Evolutionary conservation across 2,888 invertebrate genomes (phyloP).

Genomic region (Oxytorus armatus): DNA sequence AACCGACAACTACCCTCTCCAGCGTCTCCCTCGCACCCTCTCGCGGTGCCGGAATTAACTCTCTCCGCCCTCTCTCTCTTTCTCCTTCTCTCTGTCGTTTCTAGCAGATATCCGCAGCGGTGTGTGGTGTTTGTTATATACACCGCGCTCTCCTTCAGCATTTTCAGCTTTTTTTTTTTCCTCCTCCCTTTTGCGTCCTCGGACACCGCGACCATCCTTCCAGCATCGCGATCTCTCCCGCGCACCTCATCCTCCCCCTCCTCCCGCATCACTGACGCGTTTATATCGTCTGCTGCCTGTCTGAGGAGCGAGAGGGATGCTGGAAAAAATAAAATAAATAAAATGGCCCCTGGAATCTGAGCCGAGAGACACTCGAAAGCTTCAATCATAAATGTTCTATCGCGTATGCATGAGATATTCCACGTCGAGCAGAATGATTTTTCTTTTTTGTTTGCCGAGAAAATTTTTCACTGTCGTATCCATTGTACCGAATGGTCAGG

Average conservation of each 20-base stretch:
- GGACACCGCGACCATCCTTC: slow-evolving; percentile 36
- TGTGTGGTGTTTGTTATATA: too few relatives aligned
- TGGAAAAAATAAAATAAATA: slow-evolving; percentile 3
- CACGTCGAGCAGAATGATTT: too few relatives aligned
- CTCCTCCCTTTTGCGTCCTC: not conserved
- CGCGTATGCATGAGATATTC: too few relatives aligned
- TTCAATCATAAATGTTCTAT: too few relatives aligned
- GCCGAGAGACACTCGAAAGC: too few relatives aligned
- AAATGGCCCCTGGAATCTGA: slow-evolving; percentile 6
- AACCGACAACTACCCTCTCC: slow-evolving; percentile 41
- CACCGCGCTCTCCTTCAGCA: not conserved
- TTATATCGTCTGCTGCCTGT: slow-evolving; percentile 79
- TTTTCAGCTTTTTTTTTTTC: slow-evolving; percentile 38
- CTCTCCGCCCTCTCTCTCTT: slow-evolving; percentile 50
- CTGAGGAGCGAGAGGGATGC: slow-evolving; percentile 52
- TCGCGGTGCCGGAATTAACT: slow-evolving; percentile 82
- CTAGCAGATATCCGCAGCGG: slow-evolving; percentile 80
- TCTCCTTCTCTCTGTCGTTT: slow-evolving; percentile 54
- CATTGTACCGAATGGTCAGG: too few relatives aligned
- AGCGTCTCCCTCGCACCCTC: slow-evolving; percentile 60
- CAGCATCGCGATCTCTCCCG: slow-evolving; percentile 48
- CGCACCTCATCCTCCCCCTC: too few relatives aligned
- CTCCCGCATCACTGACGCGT: slow-evolving; percentile 69
- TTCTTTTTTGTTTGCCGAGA: too few relatives aligned
- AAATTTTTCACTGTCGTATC: too few relatives aligned